These are phyloP conservation scores for Melanotaenia maccullochi DNA, from an alignment of 2,797 vertebrate genomes.

Conservation along the genomic window DNA sequence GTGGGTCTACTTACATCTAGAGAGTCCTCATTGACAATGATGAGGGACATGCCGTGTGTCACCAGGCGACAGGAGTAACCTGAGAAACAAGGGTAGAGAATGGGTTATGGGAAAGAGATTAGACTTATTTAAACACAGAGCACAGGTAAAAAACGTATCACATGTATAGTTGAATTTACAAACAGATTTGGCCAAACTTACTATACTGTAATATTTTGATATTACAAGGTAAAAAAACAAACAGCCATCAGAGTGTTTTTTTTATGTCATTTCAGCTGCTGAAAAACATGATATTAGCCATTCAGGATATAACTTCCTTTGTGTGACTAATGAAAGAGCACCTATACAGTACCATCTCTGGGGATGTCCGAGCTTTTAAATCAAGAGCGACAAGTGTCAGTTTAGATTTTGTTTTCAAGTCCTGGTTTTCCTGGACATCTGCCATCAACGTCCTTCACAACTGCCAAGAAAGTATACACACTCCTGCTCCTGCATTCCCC, in stretches of 20 bases:
- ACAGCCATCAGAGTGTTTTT: neutral
- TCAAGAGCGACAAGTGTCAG: neutral
- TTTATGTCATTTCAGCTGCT: neutral
- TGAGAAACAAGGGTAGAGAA: conserved; percentile 65
- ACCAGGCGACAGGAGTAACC: conserved; percentile 96
- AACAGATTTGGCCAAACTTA: neutral
- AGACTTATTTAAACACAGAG: conserved; percentile 45
- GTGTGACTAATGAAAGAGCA: neutral
- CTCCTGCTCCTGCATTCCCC: conserved; percentile 19
- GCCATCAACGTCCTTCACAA: neutral
- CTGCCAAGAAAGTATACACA: conserved; percentile 32
- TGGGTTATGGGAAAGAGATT: conserved; percentile 43
- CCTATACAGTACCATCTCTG: neutral
- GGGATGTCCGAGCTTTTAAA: conserved; percentile 14
- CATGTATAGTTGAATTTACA: neutral
- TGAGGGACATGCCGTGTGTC: conserved; percentile 97
- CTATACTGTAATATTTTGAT: neutral
- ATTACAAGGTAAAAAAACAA: neutral
- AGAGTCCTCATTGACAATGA: conserved; percentile 97
- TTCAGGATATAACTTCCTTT: neutral
- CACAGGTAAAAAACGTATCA: conserved; percentile 30
- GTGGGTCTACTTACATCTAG: conserved; percentile 91
- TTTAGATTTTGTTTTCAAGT: conserved; percentile 14
- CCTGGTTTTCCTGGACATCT: conserved; percentile 24
- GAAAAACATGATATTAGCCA: neutral